These are phyloP conservation scores for Iselma pallidipennis DNA, from an alignment of 2,888 invertebrate species.

Conservation along the genomic window DNA sequence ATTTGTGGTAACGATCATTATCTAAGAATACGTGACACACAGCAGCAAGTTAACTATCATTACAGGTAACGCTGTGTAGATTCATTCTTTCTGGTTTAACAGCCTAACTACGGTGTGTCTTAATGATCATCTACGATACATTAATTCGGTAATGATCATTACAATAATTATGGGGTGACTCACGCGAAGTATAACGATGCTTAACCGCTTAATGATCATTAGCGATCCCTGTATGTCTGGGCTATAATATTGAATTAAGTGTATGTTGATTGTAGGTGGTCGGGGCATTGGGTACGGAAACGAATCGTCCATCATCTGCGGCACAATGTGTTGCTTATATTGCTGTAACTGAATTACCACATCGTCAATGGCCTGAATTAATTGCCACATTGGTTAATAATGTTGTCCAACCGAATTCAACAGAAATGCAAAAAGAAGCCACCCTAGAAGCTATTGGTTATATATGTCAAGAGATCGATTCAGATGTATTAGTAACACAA, in stretches of 20 bases:
- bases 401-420: slow-evolving; percentile 82
- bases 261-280: slow-evolving; percentile 70
- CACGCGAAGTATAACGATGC: too few species aligned
- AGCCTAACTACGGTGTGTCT: too few species aligned
- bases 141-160: too few species aligned
- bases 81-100: too few species aligned
- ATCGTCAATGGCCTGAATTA: slow-evolving; percentile 89
- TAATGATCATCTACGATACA: too few species aligned
- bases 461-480: slow-evolving; percentile 97
- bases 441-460: slow-evolving; percentile 98
- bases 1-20: too few species aligned
- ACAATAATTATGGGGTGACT: too few species aligned
- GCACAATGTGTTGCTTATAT: slow-evolving; percentile 99
- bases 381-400: slow-evolving; percentile 87
- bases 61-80: too few species aligned
- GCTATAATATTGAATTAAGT: neutral
- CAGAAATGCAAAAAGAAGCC: slow-evolving; percentile 95
- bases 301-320: slow-evolving; percentile 92
- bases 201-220: too few species aligned
- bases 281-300: slow-evolving; percentile 94
- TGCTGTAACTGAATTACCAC: slow-evolving; percentile 94
- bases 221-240: neutral
- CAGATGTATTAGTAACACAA: slow-evolving; percentile 87
- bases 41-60: too few species aligned
- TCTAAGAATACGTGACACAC: too few species aligned